Base-by-base conservation (phyloP, 2,888 invertebrate species). In the Drosophila aldrichi region DNA sequence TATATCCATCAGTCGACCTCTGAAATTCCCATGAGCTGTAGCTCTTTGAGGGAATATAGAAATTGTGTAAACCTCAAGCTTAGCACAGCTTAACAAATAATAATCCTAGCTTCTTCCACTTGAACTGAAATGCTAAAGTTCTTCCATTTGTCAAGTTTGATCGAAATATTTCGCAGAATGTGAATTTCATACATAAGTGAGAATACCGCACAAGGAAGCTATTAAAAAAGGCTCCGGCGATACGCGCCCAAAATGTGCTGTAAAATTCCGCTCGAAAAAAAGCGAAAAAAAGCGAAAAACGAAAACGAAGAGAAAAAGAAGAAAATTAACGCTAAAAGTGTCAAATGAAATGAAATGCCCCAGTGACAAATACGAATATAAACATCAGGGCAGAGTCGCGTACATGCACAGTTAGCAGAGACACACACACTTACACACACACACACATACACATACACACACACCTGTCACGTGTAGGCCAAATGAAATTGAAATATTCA, bases 401-500 rank as follows among this genome's bases (percentile, higher is more conserved):
- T 49, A 29, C 20, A 43, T 32, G 34, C 40, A 51, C 60, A 20
- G 38, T 51, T 51, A 36, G 49, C 32, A 10, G 9, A 4, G 20
- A 44, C 34, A n/a, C 34, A 34, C 32, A 46, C 34, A 44, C 36
- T 44, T 46, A 48, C 2, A 32, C 34, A 34, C 34, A 10, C 10
- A 36, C 34, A 14, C 22, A 18, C 16, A 58, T 25, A 48, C 51
- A 41, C 29, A 36, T 38, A 54, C 29, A 38, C 25, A 34, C 22
- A 63, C 66, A 63, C 71, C 76, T 88, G 82, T 75, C 87, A 86
- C 87, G 87, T 82, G 77, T 86, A 82, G 86, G 86, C 86, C 79
- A 82, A 88, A 88, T 82, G 80, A 86, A 86, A 88, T 88, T 82
- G 77, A 83, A 88, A 82, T 86, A 86, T 88, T 80, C 75, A 85